These are phyloP conservation scores for Lepidurus apus DNA, from an alignment of 1,140 invertebrate genomes.

Conservation along the genomic window DNA sequence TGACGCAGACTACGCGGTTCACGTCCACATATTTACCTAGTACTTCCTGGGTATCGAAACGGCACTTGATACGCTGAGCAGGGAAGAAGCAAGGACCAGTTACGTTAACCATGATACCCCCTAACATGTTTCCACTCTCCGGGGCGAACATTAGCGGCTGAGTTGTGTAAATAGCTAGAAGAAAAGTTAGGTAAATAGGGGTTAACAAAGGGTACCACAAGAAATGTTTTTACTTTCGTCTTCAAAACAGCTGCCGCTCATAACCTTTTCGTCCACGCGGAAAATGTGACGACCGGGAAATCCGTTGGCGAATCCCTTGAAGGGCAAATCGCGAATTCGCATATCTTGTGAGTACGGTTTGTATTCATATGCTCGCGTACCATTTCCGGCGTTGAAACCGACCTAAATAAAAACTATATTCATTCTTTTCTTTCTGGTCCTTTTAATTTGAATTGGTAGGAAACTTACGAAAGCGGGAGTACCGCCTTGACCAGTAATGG, in stretches of 20 bases:
- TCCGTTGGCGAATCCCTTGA: constrained; percentile 78
- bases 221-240: constrained; percentile 44
- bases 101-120: constrained; percentile 88
- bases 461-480: constrained; percentile 74
- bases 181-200: constrained; percentile 35
- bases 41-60: constrained; percentile 50
- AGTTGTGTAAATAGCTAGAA: constrained; percentile 66
- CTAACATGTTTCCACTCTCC: constrained; percentile 90
- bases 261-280: constrained; percentile 88
- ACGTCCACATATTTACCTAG: constrained; percentile 63
- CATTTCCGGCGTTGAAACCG: constrained; percentile 93
- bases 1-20: constrained; percentile 81
- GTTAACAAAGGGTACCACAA: constrained; percentile 1
- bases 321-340: constrained; percentile 71
- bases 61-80: constrained; percentile 65
- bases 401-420: constrained; percentile 53
- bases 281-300: constrained; percentile 87
- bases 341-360: constrained; percentile 82
- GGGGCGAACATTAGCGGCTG: constrained; percentile 75
- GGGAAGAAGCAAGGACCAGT: constrained; percentile 84
- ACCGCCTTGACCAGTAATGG: constrained; percentile 77
- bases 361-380: constrained; percentile 82
- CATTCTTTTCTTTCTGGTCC: constrained; percentile 19
- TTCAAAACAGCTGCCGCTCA: constrained; percentile 72
- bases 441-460: neutral